Base-by-base conservation (phyloP, 2,797 vertebrate species). In the Tolypeutes matacus region DNA sequence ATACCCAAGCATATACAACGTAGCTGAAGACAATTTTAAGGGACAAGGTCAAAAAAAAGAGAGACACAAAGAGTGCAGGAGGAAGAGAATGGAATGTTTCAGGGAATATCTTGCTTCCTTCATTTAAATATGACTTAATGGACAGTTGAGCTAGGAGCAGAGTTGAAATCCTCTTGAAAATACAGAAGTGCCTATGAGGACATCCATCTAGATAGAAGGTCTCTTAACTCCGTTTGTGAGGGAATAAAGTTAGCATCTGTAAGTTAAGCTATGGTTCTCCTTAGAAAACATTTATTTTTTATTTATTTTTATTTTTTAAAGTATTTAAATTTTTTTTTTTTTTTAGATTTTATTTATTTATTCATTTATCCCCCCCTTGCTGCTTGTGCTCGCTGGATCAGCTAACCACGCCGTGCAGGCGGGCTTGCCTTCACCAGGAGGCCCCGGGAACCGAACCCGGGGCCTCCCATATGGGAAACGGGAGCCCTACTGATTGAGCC, bases 11-110 rank as follows among this genome's bases (percentile, higher is more conserved):
- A 53, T 72, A 58, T 18, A 42, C 46, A 77, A 78, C 60, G 73
- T 90, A 93, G 76, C 34, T 87, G 15, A 62, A 93, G 29, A 83
- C 7, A 46, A 36, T 78, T 67, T n/a, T 94, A 29, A 75, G 64
- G 25, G 23, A 65, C 29, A 86, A 82, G 8, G 4, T 65, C 46
- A 95, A 78, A 83, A 39, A 60, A 70, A 58, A 89, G 60, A 78
- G 76, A 51, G 11, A 7, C 34, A 3, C 58, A 7, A 21, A 67
- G 9, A n/a, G n/a, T n/a, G n/a, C n/a, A n/a, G n/a, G 34, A 53
- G 18, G 58, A 85, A 65, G 29, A 86, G 15, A 70, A 89, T 73
- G 11, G 9, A 49, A 49, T 49, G 46, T 36, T 72, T 42, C 64
- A 60, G n/a, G 62, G n/a, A 14, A 11, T 82, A 46, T n/a, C 29